Conservation (phyloP, 2,888 invertebrate species). For the Drosophila bunnanda region DNA sequence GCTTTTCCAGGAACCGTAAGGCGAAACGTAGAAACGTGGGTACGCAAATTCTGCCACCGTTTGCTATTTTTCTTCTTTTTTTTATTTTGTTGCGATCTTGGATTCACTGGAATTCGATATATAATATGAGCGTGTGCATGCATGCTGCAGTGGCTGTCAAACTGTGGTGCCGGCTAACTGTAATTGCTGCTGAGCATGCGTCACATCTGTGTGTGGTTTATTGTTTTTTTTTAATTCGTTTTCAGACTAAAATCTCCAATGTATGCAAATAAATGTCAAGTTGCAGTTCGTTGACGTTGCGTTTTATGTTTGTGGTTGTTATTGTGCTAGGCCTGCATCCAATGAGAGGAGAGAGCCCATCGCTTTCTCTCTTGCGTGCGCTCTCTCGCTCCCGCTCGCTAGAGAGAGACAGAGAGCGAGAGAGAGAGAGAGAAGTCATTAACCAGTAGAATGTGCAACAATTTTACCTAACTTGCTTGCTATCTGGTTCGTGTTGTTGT, state of each 20-base stretch:
- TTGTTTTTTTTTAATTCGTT: slow-evolving; percentile 22
- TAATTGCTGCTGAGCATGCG: slow-evolving; percentile 49
- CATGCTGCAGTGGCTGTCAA: slow-evolving; percentile 14
- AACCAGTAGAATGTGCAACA: slow-evolving; percentile 27
- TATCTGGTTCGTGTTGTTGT: slow-evolving; percentile 1
- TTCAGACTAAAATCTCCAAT: slow-evolving; percentile 6
- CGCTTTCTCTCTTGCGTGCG: slow-evolving; percentile 7
- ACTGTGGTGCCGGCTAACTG: slow-evolving; percentile 29
- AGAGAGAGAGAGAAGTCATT: slow-evolving; percentile 12
- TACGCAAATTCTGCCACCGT: slow-evolving; percentile 35
- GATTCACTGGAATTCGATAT: slow-evolving; percentile 29
- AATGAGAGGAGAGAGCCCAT: slow-evolving; percentile 24
- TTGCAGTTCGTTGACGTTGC: slow-evolving; percentile 49
- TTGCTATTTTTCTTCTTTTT: slow-evolving; percentile 29
- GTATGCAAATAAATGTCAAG: slow-evolving; percentile 47
- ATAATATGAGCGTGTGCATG: not conserved
- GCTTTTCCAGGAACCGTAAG: slow-evolving; percentile 42
- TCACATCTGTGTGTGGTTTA: slow-evolving; percentile 30
- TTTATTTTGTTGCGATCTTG: slow-evolving; percentile 16
- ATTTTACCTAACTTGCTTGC: slow-evolving; percentile 16
- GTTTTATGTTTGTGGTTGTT: slow-evolving; percentile 18
- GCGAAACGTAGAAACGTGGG: slow-evolving; percentile 26
- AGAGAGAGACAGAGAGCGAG: no score
- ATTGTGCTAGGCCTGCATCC: slow-evolving; percentile 36
- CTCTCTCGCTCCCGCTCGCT: slow-evolving; percentile 1